Conservation (phyloP, 2,888 invertebrate genomes). For the Harpalus rubripes region DNA sequence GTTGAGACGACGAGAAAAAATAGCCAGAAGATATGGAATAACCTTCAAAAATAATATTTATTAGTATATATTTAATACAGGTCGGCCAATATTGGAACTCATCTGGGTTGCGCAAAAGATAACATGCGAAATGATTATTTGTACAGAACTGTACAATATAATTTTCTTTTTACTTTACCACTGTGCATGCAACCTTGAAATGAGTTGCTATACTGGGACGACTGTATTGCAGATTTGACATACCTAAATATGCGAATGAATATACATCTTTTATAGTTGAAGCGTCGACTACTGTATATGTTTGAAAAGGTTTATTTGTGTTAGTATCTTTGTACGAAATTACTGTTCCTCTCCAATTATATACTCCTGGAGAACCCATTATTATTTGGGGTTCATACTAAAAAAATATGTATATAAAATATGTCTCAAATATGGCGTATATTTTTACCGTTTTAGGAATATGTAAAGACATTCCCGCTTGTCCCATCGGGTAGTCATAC, state of each 20-base stretch:
- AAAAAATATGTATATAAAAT: neutral
- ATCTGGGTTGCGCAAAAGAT: too few species aligned
- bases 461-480: constrained; percentile 79
- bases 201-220: too few species aligned
- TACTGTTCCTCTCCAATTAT: constrained; percentile 80
- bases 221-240: too few species aligned
- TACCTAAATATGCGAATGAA: constrained; percentile 79
- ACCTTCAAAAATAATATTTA: constrained; percentile 74
- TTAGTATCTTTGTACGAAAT: constrained; percentile 71
- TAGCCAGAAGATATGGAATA: constrained; percentile 80
- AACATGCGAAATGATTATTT: too few species aligned
- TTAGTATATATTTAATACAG: too few species aligned
- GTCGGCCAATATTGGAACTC: too few species aligned
- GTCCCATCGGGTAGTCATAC: constrained; percentile 79
- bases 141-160: too few species aligned
- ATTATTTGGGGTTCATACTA: constrained; percentile 75
- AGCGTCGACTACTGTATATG: constrained; percentile 75
- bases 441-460: constrained; percentile 74
- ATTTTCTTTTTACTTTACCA: too few species aligned
- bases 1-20: constrained; percentile 75
- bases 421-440: constrained; percentile 1
- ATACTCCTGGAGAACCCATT: constrained; percentile 82
- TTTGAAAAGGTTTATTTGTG: constrained; percentile 64
- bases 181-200: too few species aligned
- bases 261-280: constrained; percentile 76